phyloP scores from a whole-genome alignment of 2,113 vertebrate species.

The Ciconia stormi region DNA sequence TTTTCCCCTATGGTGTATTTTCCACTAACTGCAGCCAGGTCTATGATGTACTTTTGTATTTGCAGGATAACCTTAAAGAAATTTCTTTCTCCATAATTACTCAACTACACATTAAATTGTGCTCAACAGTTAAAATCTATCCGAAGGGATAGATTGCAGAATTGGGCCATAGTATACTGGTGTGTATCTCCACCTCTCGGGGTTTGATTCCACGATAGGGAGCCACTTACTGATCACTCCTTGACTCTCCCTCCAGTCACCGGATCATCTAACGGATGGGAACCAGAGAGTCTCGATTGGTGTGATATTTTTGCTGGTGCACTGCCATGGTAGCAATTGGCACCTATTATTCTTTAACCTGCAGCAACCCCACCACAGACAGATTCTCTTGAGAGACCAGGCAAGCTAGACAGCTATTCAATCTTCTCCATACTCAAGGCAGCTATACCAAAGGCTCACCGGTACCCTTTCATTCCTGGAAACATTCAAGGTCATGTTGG shows the following conservation, averaged over 20 bases:
- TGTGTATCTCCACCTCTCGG: too few relatives aligned
- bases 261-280: not conserved
- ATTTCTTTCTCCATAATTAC: not conserved
- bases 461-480: not conserved
- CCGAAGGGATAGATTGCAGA: not conserved
- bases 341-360: not conserved
- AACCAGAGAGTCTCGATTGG: not conserved
- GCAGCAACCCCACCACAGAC: not conserved
- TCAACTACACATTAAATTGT: not conserved
- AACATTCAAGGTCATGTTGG: not conserved
- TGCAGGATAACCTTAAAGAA: not conserved
- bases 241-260: not conserved
- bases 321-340: not conserved
- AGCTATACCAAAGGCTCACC: not conserved
- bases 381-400: not conserved
- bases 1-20: not conserved
- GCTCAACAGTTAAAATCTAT: not conserved
- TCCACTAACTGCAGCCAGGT: not conserved
- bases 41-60: not conserved
- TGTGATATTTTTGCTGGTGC: too few relatives aligned
- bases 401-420: not conserved
- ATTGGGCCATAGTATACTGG: too few relatives aligned
- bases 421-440: not conserved
- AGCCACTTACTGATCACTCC: not conserved
- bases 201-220: accelerated